These are phyloP conservation scores for Erebia aethiops DNA, from an alignment of 2,888 invertebrate genomes.

Conservation along the genomic window DNA sequence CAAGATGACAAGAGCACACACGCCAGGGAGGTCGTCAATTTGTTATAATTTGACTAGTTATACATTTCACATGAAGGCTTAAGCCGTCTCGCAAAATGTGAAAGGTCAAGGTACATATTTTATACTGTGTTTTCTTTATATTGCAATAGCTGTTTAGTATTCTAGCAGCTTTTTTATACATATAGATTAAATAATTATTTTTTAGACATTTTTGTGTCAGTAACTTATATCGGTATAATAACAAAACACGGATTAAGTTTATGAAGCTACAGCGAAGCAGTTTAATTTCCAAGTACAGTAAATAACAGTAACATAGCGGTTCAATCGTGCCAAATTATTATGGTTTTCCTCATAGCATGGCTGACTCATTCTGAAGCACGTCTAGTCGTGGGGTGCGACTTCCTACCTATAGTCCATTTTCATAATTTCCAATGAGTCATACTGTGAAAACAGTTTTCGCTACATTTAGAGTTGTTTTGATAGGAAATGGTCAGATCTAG, in stretches of 20 bases:
- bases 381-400: conserved; percentile 32
- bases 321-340: conserved; percentile 35
- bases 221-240: not conserved
- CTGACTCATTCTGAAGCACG: conserved; percentile 30
- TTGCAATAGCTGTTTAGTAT: not conserved
- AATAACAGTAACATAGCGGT: conserved; percentile 38
- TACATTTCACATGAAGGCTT: not conserved
- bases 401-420: conserved; percentile 26
- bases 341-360: conserved; percentile 36
- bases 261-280: conserved; percentile 3
- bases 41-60: not conserved
- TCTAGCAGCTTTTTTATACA: not conserved
- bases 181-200: not conserved
- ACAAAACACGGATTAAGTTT: not conserved
- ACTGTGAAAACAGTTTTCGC: conserved; percentile 22
- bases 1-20: no score
- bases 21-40: no score
- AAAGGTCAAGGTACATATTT: conserved; percentile 8
- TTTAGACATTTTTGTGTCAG: not conserved
- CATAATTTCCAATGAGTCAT: conserved; percentile 35
- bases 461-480: not conserved
- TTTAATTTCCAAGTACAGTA: conserved; percentile 24
- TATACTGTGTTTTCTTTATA: not conserved
- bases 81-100: not conserved
- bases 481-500: not conserved